A percentile compares a stretch with the other conserved stretches of the same genome.
Evolutionary conservation across 2,888 invertebrate species (phyloP).

Genomic region (Buathra laborator): DNA sequence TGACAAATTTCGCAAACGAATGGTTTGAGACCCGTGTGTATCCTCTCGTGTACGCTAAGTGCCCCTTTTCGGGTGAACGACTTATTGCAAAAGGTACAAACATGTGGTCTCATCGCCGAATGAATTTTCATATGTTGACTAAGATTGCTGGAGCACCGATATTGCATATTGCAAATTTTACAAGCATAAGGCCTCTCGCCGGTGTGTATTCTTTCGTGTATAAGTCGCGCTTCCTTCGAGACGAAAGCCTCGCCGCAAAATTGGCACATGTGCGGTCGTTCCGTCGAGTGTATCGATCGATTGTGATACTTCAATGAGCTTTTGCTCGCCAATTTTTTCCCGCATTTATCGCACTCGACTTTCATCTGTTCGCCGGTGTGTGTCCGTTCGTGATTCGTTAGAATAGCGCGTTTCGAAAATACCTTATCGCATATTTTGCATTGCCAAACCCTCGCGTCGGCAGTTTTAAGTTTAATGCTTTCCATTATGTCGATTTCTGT

Average conservation of each 20-base stretch:
- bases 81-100: slow-evolving; percentile 78
- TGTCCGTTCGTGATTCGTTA: slow-evolving; percentile 77
- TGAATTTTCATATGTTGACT: slow-evolving; percentile 81
- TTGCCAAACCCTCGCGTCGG: slow-evolving; percentile 74
- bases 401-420: slow-evolving; percentile 76
- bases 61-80: slow-evolving; percentile 79
- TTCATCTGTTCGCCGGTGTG: slow-evolving; percentile 74
- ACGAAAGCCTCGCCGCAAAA: slow-evolving; percentile 84
- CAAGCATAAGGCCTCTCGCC: slow-evolving; percentile 82
- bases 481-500: slow-evolving; percentile 77
- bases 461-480: slow-evolving; percentile 73
- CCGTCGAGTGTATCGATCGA: slow-evolving; percentile 84
- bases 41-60: slow-evolving; percentile 79
- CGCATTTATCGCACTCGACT: slow-evolving; percentile 78
- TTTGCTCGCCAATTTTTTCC: slow-evolving; percentile 79
- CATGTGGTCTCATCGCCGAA: slow-evolving; percentile 75
- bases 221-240: slow-evolving; percentile 83
- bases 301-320: slow-evolving; percentile 83
- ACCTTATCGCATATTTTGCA: slow-evolving; percentile 77
- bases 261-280: slow-evolving; percentile 84
- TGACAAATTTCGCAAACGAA: slow-evolving; percentile 78
- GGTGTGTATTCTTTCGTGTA: slow-evolving; percentile 84
- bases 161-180: slow-evolving; percentile 79
- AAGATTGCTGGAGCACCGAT: slow-evolving; percentile 81
- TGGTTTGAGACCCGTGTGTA: slow-evolving; percentile 80